Conservation (phyloP, 2,888 invertebrate genomes). For the Palloptera scutellata region DNA sequence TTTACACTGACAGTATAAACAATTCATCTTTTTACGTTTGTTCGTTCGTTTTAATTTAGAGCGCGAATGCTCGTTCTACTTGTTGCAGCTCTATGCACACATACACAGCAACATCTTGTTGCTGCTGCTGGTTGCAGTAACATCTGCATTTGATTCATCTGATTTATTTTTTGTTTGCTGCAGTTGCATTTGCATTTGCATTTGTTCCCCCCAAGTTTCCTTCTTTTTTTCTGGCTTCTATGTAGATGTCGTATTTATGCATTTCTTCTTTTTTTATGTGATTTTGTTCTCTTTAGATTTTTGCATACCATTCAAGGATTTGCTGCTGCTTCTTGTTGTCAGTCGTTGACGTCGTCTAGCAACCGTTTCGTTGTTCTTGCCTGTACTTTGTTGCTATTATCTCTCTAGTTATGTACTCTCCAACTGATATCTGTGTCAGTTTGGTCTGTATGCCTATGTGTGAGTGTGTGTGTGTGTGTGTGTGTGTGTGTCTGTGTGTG, state of each 20-base stretch:
- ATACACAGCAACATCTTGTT: neutral
- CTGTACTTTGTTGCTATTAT: neutral
- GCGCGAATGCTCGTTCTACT: neutral
- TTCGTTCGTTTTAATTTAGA: too few species aligned
- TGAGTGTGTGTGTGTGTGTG: conserved; percentile 20
- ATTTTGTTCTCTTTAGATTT: neutral
- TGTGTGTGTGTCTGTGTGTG: conserved; percentile 12
- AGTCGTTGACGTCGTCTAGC: conserved; percentile 1
- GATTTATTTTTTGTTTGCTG: neutral
- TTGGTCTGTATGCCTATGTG: conserved; percentile 18
- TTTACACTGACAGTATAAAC: too few species aligned
- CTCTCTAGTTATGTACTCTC: neutral
- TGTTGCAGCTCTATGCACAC: neutral
- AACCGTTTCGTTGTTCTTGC: neutral
- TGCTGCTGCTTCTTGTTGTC: neutral
- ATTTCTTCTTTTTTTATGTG: neutral
- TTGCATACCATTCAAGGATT: conserved; percentile 7
- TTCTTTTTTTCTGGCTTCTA: neutral
- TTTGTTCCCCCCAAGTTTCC: neutral
- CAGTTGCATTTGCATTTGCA: neutral
- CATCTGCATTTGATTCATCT: neutral
- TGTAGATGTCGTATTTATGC: neutral
- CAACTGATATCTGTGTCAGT: neutral
- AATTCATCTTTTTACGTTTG: too few species aligned
- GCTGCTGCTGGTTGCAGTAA: neutral